Evolutionary conservation across 2,113 vertebrate species (phyloP).

Genomic region (Rhabdornis inornatus): DNA sequence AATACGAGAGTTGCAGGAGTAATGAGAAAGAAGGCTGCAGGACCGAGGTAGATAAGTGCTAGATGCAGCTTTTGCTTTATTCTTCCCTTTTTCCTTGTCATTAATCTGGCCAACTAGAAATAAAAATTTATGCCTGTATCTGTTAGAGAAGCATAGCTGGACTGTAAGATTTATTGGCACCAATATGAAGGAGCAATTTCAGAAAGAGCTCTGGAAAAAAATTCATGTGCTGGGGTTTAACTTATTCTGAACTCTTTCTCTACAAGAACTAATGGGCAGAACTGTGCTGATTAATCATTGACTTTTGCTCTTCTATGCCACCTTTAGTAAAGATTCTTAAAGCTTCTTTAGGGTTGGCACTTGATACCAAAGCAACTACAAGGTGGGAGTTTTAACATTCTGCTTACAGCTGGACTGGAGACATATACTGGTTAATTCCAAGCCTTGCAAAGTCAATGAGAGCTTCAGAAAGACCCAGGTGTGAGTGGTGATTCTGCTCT

Average conservation of each 20-base stretch:
- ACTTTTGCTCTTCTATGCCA: conserved; percentile 1
- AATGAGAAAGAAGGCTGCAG: neutral
- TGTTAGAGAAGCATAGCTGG: conserved; percentile 32
- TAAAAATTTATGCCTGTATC: conserved; percentile 36
- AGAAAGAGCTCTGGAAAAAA: conserved; percentile 31
- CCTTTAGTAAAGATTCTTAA: neutral
- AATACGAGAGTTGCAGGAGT: neutral
- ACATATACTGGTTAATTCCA: neutral
- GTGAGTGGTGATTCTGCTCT: neutral
- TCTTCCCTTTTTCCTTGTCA: neutral
- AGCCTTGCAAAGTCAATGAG: neutral
- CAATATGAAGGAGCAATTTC: conserved; percentile 15
- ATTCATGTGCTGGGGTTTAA: conserved; percentile 28
- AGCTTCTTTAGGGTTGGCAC: neutral
- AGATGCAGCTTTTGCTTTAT: conserved; percentile 9
- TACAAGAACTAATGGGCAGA: conserved; percentile 5
- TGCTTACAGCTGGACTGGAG: neutral
- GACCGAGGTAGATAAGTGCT: neutral
- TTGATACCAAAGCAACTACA: neutral
- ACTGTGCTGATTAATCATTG: neutral
- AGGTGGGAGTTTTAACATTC: neutral
- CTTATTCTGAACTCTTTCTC: conserved; percentile 8
- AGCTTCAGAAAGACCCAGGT: neutral
- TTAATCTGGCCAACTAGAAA: conserved; percentile 17
- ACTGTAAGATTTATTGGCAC: conserved; percentile 48